phyloP scores from a whole-genome alignment of 2,888 invertebrate species.

The Ellobium chinense region DNA sequence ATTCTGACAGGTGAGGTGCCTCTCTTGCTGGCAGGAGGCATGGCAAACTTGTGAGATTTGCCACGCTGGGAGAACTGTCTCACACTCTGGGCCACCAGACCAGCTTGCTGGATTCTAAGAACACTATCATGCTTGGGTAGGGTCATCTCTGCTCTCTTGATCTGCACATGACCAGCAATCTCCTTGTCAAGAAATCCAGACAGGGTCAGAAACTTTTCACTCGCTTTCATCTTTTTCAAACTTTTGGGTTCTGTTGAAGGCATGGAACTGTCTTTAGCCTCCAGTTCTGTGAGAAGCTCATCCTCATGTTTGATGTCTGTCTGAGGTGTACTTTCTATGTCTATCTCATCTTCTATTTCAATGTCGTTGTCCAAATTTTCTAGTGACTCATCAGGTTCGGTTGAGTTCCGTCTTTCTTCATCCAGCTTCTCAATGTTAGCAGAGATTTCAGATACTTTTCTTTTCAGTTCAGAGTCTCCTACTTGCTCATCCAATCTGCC shows the following conservation, averaged over 20 bases:
- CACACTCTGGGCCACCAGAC: conserved; percentile 66
- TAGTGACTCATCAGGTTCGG: no score
- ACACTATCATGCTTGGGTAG: conserved; percentile 69
- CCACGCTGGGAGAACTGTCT: conserved; percentile 53
- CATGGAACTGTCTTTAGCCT: no score
- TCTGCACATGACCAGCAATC: conserved; percentile 26
- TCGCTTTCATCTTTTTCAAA: not conserved
- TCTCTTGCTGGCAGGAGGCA: conserved; percentile 62
- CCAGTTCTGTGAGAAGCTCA: no score
- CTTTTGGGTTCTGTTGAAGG: not conserved
- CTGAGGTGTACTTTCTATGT: no score
- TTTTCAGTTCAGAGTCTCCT: not conserved
- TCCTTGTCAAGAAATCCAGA: conserved; percentile 6
- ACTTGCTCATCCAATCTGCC: no score
- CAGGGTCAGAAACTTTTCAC: not conserved
- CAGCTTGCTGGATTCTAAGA: conserved; percentile 64
- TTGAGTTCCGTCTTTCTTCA: no score
- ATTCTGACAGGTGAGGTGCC: conserved; percentile 70
- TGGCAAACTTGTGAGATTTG: conserved; percentile 50
- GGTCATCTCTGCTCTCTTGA: conserved; percentile 62
- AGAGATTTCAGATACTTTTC: not conserved
- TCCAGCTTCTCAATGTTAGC: not conserved
- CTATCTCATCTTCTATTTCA: no score
- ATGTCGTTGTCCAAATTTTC: no score
- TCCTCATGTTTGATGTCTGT: no score